Percentiles rank a stretch among this genome's conserved stretches.
Conservation (phyloP, 2,113 vertebrate species). For the Menidia beryllina region DNA sequence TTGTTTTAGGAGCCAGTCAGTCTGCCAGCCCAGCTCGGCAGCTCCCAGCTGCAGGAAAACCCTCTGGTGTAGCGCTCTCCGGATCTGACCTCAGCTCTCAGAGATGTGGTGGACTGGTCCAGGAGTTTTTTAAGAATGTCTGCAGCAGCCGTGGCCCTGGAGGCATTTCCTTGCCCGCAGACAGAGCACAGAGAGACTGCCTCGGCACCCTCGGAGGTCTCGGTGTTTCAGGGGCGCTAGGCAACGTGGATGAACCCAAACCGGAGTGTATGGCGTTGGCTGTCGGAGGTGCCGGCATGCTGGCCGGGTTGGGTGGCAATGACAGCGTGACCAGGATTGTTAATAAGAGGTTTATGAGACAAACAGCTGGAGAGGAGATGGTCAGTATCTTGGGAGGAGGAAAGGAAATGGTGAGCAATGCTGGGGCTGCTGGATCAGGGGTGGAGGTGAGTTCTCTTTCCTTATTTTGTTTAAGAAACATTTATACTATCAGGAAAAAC, state of each 20-base stretch:
- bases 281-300: constrained; percentile 54
- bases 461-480: too few species aligned
- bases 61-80: constrained; percentile 52
- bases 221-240: neutral
- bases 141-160: constrained; percentile 80
- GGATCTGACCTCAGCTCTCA: constrained; percentile 81
- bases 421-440: constrained; percentile 72
- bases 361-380: constrained; percentile 85
- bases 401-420: constrained; percentile 75
- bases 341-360: constrained; percentile 91
- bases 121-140: constrained; percentile 93
- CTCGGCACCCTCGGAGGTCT: neutral
- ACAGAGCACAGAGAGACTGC: constrained; percentile 75
- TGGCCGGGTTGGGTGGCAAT: constrained; percentile 56
- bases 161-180: constrained; percentile 41
- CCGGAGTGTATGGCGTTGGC: constrained; percentile 72
- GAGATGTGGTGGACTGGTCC: constrained; percentile 87
- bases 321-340: constrained; percentile 88
- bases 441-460: constrained; percentile 68
- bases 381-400: constrained; percentile 70
- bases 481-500: too few species aligned
- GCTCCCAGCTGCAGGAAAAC: constrained; percentile 76
- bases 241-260: constrained; percentile 83
- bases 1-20: constrained; percentile 44
- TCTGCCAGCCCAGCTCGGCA: constrained; percentile 72